Base-by-base conservation (phyloP, 1,140 invertebrate species). In the Drosophila ercepeae region DNA sequence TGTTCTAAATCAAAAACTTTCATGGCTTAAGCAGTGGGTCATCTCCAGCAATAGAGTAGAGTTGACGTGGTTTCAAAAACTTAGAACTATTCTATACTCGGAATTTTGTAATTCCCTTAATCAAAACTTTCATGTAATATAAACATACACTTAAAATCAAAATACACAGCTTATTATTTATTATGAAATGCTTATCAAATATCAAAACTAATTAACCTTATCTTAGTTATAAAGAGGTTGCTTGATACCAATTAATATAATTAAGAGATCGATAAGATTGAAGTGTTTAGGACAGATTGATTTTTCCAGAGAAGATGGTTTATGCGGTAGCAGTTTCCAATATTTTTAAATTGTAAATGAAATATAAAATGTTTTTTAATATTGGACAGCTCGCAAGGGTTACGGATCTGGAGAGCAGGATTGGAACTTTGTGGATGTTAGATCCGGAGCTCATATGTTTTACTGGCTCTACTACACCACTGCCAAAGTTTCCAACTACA, bases 381-480 rank as follows among this genome's bases (percentile, higher is more conserved):
- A 7, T 19, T 18, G 16, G 9, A 7, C 18, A 84, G 83, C 74
- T 52, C 73, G 78, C 16, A 34, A 48, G 11, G 93, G 93, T 16
- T 93, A 93, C 53, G 93, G 93, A 6, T 90, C 92, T 0, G 93
- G 93, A 0, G 93, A 94, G 50, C 94, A 96, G 91, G 94, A 95
- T 78, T 96, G 94, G 94, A 94, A 94, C 13, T 95, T 93, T 78
- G 93, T 93, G 1, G 93, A 92, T 45, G 95, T 97, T 0, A 93
- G 96, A 6, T 91, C 92, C 5, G 93, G 94, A 0, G 95, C 96
- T 1, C 93, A 96, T 48, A 96, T 96, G 93, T 97, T 97, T 89
- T 97, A 95, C 93, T 97, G 96, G 95, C 86, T 97, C 5, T 96
- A 96, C 88, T 95, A 95, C 75, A 94, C 95, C 1, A 94, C 93